Evolutionary conservation across 2,113 vertebrate genomes (phyloP).

Genomic region (Cynocephalus volans): DNA sequence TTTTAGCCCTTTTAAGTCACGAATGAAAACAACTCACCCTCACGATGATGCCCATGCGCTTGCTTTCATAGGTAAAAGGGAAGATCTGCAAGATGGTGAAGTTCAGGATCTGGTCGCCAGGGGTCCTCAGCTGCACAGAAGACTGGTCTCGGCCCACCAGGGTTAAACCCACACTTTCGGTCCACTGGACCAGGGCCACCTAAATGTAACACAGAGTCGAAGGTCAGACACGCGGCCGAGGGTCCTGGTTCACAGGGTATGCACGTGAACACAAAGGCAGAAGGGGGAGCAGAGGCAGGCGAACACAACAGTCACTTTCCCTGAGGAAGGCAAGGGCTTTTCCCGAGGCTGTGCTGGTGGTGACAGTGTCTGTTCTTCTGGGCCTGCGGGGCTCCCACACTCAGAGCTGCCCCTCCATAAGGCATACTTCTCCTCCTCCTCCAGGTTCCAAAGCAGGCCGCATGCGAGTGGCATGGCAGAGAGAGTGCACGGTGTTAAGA

Average conservation of each 20-base stretch:
- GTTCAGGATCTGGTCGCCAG: slow-evolving; percentile 98
- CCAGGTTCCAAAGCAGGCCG: not conserved
- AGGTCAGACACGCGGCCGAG: slow-evolving; percentile 65
- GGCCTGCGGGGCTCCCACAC: accelerated
- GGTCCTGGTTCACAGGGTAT: slow-evolving; percentile 19
- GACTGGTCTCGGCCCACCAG: slow-evolving; percentile 98
- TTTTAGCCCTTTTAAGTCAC: accelerated
- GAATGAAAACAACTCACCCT: slow-evolving; percentile 89
- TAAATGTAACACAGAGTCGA: slow-evolving; percentile 79
- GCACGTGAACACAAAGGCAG: not conserved
- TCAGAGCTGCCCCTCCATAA: accelerated
- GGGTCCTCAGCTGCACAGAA: slow-evolving; percentile 99
- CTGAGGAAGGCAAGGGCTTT: not conserved
- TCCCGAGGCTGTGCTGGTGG: accelerated
- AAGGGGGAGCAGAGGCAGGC: not conserved
- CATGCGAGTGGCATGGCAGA: accelerated
- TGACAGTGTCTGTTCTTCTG: accelerated
- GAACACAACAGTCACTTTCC: not conserved
- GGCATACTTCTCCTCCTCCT: not conserved
- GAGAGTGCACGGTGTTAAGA: accelerated
- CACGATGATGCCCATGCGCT: slow-evolving; percentile 98
- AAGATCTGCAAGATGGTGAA: slow-evolving; percentile 99
- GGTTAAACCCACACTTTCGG: slow-evolving; percentile 96
- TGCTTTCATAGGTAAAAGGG: slow-evolving; percentile 99
- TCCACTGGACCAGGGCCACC: slow-evolving; percentile 99